Percentiles rank a stretch among this genome's conserved stretches.
phyloP scores from a whole-genome alignment of 2,113 vertebrate genomes.

The Cettia cetti region DNA sequence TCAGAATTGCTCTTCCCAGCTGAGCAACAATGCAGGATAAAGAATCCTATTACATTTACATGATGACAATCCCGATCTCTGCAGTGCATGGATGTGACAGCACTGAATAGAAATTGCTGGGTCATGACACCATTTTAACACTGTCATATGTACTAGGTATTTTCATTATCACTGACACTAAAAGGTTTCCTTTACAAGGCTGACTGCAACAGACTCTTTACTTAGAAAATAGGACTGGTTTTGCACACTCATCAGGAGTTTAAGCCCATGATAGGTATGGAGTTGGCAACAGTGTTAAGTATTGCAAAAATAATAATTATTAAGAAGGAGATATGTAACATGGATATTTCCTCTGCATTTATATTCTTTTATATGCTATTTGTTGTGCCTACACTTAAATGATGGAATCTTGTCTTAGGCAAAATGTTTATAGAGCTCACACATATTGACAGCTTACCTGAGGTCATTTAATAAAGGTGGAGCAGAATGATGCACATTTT shows the following conservation, averaged over 20 bases:
- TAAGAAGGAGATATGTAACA: background rate
- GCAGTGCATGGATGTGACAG: slow-evolving; percentile 20
- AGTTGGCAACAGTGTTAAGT: slow-evolving; percentile 12
- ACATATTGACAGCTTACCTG: background rate
- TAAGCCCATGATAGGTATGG: slow-evolving; percentile 17
- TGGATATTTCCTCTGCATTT: background rate
- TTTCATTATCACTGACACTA: slow-evolving; percentile 61
- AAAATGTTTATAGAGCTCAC: background rate
- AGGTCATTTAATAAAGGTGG: background rate
- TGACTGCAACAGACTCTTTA: slow-evolving; percentile 24
- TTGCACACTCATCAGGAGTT: slow-evolving; percentile 40
- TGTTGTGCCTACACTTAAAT: background rate
- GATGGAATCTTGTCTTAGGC: background rate
- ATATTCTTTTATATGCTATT: background rate
- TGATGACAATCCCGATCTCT: background rate
- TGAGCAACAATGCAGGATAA: slow-evolving; percentile 29
- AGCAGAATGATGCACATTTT: background rate
- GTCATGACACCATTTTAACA: slow-evolving; percentile 60
- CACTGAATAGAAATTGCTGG: slow-evolving; percentile 55
- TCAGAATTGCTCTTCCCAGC: background rate
- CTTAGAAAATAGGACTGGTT: background rate
- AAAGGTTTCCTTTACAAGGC: slow-evolving; percentile 47
- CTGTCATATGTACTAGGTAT: slow-evolving; percentile 41
- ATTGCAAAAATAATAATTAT: slow-evolving; percentile 4
- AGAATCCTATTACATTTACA: slow-evolving; percentile 52